Conservation (phyloP, 2,113 vertebrate genomes). For the Mormoops blainvillei region DNA sequence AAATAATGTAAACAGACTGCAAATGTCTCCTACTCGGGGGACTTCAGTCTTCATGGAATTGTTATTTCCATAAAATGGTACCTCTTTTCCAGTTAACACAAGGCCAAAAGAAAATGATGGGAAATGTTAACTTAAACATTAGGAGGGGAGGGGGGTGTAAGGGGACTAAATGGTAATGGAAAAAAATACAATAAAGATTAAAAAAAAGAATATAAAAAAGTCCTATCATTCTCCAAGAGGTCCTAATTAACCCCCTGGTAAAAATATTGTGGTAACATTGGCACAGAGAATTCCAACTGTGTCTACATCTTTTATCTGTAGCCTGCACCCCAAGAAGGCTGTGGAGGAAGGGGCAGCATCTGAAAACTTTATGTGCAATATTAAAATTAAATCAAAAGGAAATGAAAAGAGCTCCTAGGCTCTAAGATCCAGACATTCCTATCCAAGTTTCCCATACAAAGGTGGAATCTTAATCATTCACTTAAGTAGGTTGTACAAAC, state of each 20-base stretch:
- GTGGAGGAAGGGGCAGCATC: not conserved
- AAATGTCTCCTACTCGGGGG: not conserved
- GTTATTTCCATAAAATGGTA: not conserved
- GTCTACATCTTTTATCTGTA: not conserved
- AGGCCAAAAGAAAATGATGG: constrained; percentile 10
- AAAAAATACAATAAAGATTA: too few relatives aligned
- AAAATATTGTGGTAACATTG: not conserved
- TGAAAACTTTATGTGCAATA: not conserved
- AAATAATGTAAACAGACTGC: not conserved
- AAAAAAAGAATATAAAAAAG: too few relatives aligned
- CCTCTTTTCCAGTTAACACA: not conserved
- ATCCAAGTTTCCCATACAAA: not conserved
- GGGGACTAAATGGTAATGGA: too few relatives aligned
- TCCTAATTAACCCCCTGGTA: constrained; percentile 1
- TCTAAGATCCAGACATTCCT: not conserved
- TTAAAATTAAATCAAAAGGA: constrained; percentile 12
- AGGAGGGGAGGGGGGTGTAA: not conserved
- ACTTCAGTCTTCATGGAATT: not conserved
- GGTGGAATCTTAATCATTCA: not conserved
- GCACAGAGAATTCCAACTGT: not conserved
- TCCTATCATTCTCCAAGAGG: not conserved
- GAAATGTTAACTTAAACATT: not conserved
- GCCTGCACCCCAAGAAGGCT: not conserved
- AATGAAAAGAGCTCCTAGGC: not conserved
- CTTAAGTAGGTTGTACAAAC: not conserved